phyloP scores from a whole-genome alignment of 2,797 vertebrate genomes.

The Natrix natrix region DNA sequence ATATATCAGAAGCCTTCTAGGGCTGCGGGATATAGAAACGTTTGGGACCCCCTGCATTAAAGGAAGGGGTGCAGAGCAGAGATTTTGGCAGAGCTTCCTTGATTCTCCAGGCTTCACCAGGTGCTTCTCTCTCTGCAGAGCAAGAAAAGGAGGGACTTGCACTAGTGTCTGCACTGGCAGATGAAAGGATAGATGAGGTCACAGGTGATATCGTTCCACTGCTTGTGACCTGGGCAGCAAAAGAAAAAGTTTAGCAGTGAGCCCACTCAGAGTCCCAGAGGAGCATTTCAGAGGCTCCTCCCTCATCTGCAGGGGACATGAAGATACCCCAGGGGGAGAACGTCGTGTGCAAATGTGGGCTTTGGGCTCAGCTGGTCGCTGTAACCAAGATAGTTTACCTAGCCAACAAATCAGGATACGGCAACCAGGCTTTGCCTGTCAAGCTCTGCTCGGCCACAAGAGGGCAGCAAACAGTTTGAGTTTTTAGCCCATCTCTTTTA shows the following conservation, averaged over 20 bases:
- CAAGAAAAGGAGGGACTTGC: background rate
- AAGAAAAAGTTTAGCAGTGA: background rate
- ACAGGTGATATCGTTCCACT: background rate
- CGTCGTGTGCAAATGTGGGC: background rate
- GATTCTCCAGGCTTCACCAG: background rate
- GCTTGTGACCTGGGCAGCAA: background rate
- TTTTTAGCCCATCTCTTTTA: background rate
- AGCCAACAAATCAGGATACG: too few relatives aligned
- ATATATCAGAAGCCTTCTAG: too few relatives aligned
- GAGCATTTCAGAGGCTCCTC: background rate
- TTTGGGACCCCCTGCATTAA: too few relatives aligned
- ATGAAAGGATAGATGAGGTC: fast-evolving
- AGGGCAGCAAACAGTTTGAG: background rate
- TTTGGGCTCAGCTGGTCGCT: too few relatives aligned
- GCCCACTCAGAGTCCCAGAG: background rate
- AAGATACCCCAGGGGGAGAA: background rate
- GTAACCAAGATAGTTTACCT: too few relatives aligned
- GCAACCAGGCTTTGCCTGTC: background rate
- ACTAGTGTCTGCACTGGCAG: background rate
- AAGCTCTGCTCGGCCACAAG: background rate
- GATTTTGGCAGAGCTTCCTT: background rate
- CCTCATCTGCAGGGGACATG: background rate
- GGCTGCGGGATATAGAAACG: too few relatives aligned
- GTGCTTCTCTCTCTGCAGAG: background rate
- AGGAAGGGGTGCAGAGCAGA: background rate